Evolutionary conservation across 2,113 vertebrate species (phyloP).

Genomic region (Aythya baeri): DNA sequence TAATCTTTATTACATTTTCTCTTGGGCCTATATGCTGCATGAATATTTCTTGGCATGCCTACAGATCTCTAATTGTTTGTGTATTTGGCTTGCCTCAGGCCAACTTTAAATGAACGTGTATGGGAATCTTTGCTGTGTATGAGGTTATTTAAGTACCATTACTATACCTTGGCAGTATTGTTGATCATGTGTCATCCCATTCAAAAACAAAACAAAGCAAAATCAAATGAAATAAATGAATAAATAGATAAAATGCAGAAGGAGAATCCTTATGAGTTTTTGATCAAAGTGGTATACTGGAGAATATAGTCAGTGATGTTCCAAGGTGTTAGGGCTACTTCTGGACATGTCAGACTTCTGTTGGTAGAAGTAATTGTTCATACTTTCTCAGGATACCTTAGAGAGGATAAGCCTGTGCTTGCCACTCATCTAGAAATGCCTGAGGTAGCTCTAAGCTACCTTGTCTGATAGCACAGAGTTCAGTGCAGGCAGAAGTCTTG

Average conservation of each 20-base stretch:
- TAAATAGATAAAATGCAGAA: background rate
- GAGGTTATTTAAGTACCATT: background rate
- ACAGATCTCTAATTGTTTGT: conserved; percentile 37
- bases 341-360: background rate
- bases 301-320: background rate
- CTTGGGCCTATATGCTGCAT: conserved; percentile 15
- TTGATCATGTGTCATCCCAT: background rate
- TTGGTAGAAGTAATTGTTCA: background rate
- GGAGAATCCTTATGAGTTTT: background rate
- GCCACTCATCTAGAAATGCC: background rate
- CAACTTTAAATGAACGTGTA: background rate
- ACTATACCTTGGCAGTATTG: background rate
- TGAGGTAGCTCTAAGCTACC: background rate
- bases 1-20: conserved; percentile 55
- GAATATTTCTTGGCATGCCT: conserved; percentile 46
- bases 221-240: too few relatives aligned
- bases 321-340: background rate
- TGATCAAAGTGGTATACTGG: background rate
- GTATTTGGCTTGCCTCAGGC: conserved; percentile 35
- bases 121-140: background rate
- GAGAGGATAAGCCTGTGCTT: background rate
- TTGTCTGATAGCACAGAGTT: background rate
- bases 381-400: background rate
- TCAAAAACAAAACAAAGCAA: background rate
- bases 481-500: background rate